Conservation (phyloP, 2,797 vertebrate genomes). For the Pantherophis alleghaniensis region DNA sequence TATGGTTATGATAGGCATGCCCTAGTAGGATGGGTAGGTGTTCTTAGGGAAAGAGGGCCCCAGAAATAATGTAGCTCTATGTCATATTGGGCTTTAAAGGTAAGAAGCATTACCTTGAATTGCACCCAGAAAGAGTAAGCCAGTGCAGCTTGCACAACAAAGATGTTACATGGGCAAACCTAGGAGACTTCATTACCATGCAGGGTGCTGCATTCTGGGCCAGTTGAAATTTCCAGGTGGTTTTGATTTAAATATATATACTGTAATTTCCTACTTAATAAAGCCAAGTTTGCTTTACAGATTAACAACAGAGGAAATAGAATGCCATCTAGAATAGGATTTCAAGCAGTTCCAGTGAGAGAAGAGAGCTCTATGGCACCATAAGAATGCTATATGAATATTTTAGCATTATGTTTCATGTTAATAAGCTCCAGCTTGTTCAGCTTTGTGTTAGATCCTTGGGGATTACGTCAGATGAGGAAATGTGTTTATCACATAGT, state of each 20-base stretch:
- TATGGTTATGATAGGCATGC: neutral
- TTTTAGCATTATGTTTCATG: slow-evolving; percentile 28
- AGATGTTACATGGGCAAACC: neutral
- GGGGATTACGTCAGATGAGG: slow-evolving; percentile 47
- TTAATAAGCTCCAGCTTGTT: slow-evolving; percentile 36
- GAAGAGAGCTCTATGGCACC: neutral
- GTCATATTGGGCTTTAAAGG: neutral
- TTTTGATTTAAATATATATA: neutral
- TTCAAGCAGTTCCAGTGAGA: neutral
- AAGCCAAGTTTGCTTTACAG: neutral
- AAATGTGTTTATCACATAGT: slow-evolving; percentile 62
- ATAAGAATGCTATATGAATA: neutral
- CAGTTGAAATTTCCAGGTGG: neutral
- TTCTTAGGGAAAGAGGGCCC: neutral
- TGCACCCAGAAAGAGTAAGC: neutral
- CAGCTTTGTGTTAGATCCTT: slow-evolving; percentile 52
- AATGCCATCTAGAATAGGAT: neutral
- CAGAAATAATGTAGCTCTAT: neutral
- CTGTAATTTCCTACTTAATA: neutral
- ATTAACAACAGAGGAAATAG: neutral
- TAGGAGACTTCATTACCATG: neutral
- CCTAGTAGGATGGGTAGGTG: neutral
- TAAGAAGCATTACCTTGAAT: neutral
- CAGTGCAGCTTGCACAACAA: neutral
- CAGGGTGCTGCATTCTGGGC: neutral